Conservation (phyloP, 1,140 invertebrate genomes). For the Macrosteles quadrilineatus region DNA sequence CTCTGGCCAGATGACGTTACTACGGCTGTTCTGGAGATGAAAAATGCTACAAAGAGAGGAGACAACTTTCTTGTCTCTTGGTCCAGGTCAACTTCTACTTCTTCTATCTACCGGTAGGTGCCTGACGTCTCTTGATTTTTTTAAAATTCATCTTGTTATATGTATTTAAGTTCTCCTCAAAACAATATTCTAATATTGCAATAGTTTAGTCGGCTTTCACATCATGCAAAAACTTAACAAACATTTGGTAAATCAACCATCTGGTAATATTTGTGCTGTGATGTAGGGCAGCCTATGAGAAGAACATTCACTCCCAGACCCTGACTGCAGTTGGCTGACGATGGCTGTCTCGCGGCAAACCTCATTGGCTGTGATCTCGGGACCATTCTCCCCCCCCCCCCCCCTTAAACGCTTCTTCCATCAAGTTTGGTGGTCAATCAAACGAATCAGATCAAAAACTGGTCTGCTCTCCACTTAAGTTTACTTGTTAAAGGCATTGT, state of each 20-base stretch:
- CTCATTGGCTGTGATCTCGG: conserved; percentile 24
- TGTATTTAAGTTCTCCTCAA: no score
- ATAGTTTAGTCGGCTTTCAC: no score
- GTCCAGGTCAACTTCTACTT: conserved; percentile 63
- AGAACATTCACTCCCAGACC: conserved; percentile 8
- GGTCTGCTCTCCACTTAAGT: no score
- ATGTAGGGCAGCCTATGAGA: conserved; percentile 1
- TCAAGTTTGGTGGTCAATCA: no score
- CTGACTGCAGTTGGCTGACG: conserved; percentile 32
- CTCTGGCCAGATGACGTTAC: conserved; percentile 58
- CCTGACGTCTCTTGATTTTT: no score
- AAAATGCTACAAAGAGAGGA: conserved; percentile 54
- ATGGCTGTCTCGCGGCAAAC: neutral
- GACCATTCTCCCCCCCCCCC: neutral
- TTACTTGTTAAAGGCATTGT: no score
- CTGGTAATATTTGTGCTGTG: neutral
- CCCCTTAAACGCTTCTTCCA: no score
- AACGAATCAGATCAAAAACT: no score
- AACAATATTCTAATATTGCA: no score
- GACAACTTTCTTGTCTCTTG: conserved; percentile 65
- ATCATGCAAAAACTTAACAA: no score
- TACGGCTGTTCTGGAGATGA: conserved; percentile 52
- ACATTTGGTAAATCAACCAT: neutral
- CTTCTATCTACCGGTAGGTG: conserved; percentile 63
- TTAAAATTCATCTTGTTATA: no score